Evolutionary conservation across 2,888 invertebrate genomes (phyloP), one percentile per base, ranked within the genome.

Genomic region (Aphelenchoides bicaudatus): DNA sequence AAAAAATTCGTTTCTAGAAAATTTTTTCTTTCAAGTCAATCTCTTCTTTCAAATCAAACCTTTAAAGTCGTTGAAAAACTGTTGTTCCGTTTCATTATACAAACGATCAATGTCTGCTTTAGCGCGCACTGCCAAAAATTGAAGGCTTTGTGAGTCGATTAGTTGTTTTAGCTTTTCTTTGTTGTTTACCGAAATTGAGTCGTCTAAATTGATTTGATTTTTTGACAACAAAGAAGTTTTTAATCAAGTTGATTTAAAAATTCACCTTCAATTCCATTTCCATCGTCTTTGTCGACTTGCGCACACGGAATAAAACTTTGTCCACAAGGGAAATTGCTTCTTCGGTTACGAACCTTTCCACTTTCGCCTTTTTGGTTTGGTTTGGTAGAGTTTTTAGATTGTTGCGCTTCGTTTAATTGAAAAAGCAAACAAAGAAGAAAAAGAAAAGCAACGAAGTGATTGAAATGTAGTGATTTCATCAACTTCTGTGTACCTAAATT

Each of bases 271-370:
- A 43, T 6, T 6, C 25, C 49, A 38, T n/a, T 19, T 48, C 19
- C 58, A n/a, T 58, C 59, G 23, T 60, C 58, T 8, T 59, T 61
- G 46, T 51, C 39, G 39, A 62, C 65, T 28, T 58, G 58, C 16
- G 60, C 58, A 51, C 74, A 74, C 5, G 72, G 72, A 23, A 70
- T 62, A 43, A 74, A 74, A 49, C 73, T 74, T 4, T 67, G 63
- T 19, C 74, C 74, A 56, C 74, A 74, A 6, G 74, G 73, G 57
- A 73, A 73, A 23, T 70, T 70, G 39, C 64, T 62, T 19, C 66
- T 46, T 5, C 59, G 13, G 2, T 47, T 53, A 27, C 53, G 52
- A 6, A 51, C 19, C 10, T n/a, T n/a, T n/a, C n/a, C n/a, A n/a
- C n/a, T n/a, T n/a, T n/a, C n/a, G n/a, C n/a, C n/a, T n/a, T n/a